Evolutionary conservation across 1,140 invertebrate species (phyloP), one percentile per base, ranked within the genome.

Genomic region (Tetramorium alpestre): DNA sequence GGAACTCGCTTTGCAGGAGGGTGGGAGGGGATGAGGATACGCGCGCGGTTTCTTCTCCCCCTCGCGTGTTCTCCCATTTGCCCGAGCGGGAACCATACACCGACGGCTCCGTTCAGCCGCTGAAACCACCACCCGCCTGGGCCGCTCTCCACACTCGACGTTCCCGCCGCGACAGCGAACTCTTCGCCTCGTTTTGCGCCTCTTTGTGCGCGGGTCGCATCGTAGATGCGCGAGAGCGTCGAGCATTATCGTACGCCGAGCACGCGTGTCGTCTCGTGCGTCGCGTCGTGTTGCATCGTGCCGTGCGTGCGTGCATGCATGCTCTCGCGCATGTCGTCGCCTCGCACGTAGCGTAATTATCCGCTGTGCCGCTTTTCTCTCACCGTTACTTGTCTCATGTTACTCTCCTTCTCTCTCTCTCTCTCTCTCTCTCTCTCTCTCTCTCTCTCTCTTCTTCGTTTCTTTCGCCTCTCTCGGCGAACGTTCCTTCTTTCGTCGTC

Each of bases 11-110:
- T 69, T 10, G 7, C 18, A n/a, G 28, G 6, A 16, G 13, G 33
- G 33, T 2, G 4, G 6, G 25, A 38, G 16, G 28, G 28, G 28
- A 18, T 1, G 22, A 38, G 77, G 84, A 80, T 91, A 82, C 78
- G 89, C 92, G 90, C 86, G 87, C 91, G 88, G 41, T 33, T 85
- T 87, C 87, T 88, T 85, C 33, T 33, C 33, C 33, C 33, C 33
- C 33, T 33, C 33, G 33, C 80, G 91, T 91, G 85, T 86, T 80
- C 87, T 89, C 88, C 89, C 89, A 90, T 93, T 92, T 91, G 65
- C 80, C 69, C 76, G 65, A 72, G 87, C 56, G 47, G 77, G 67
- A 86, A 72, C 80, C 70, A 38, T 84, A 81, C 51, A 75, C 80
- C 62, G 64, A 28, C 56, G 75, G 8, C 75, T 6, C 28, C 56